Evolutionary conservation across 1,140 invertebrate genomes (phyloP), one percentile per base, ranked within the genome.

Genomic region (Myzus persicae): DNA sequence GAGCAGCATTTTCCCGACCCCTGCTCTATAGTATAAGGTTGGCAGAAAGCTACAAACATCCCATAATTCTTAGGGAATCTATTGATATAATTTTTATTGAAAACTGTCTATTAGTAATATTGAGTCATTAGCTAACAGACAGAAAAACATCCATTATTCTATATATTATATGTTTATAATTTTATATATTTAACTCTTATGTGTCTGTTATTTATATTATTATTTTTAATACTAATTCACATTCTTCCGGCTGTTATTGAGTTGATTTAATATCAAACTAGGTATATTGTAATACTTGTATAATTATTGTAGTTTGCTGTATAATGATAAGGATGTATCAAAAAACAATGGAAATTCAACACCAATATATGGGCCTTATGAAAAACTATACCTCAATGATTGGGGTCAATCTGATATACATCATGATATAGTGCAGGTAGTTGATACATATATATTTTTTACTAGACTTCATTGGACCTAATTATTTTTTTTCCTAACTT

Each of bases 331-430:
- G 7, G 1, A 82, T 44, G 22, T 36, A 40, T 54, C 81, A 31
- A 93, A 93, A 85, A 84, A 85, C 26, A 93, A 93, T 31, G 14
- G 5, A 8, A 93, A 40, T n/a, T 36, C 48, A 76, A 51, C 42
- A 9, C 81, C 91, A 18, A 5, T 85, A 31, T 93, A 93, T 54
- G 91, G 91, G 51, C 91, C 91, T 36, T 93, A 22, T 85, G 46
- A 85, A 85, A 93, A 85, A 84, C 46, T 54, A n/a, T n/a, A 85
- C 31, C 8, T 93, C 11, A 84, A 36, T n/a, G 81, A 93, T 85
- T 93, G 91, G 91, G 91, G 67, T 31, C 91, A 93, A n/a, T 93
- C 91, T 0, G 3, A 93, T 18, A 82, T 93, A 42, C 91, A 93
- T 54, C 46, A 81, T 42, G 44, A 84, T 8, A 51, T 93, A 31